These are phyloP conservation scores for Natator depressus DNA, from an alignment of 2,113 vertebrate genomes.

Conservation along the genomic window DNA sequence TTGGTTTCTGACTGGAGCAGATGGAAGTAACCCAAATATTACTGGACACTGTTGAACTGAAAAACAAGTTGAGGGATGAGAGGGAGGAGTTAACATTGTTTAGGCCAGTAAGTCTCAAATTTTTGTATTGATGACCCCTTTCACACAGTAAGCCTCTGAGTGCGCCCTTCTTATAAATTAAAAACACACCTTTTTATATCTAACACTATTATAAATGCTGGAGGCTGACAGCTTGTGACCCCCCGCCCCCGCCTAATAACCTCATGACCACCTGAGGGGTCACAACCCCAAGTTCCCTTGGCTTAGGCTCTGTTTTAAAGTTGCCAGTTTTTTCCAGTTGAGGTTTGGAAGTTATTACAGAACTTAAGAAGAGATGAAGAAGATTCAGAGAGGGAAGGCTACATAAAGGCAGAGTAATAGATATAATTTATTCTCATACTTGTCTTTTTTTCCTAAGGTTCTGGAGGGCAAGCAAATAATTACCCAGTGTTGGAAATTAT, in stretches of 20 bases:
- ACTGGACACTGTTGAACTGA: neutral
- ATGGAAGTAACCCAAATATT: neutral
- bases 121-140: too few relatives aligned
- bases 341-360: constrained; percentile 14
- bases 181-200: too few relatives aligned
- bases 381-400: neutral
- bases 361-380: constrained; percentile 27
- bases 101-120: neutral
- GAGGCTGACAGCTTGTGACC: too few relatives aligned
- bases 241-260: too few relatives aligned
- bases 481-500: constrained; percentile 40
- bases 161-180: too few relatives aligned
- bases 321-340: neutral
- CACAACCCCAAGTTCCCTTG: too few relatives aligned
- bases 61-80: neutral
- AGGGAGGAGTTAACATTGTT: rapidly evolving
- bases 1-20: neutral
- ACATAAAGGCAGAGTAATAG: constrained; percentile 30
- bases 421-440: constrained; percentile 71
- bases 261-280: too few relatives aligned
- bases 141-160: too few relatives aligned
- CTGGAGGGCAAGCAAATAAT: constrained; percentile 62
- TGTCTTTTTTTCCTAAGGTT: constrained; percentile 58
- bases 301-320: neutral
- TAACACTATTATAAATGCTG: too few relatives aligned